Evolutionary conservation across 2,113 vertebrate species (phyloP).

Genomic region (Rallus limicola): DNA sequence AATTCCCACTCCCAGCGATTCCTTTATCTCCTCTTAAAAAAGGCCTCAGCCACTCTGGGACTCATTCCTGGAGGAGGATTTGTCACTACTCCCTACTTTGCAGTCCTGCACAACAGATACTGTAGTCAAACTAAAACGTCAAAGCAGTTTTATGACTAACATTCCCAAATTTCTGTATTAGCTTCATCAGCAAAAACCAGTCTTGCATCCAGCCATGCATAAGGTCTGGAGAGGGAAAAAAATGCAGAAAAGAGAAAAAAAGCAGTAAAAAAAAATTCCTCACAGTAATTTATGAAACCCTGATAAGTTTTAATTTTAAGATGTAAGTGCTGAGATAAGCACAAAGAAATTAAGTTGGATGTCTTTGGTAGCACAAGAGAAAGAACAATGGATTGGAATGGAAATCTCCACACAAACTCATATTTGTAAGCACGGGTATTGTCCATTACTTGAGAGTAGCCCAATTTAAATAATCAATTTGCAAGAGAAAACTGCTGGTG

Average conservation of each 20-base stretch:
- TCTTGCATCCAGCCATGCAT: background rate
- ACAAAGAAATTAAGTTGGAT: constrained; percentile 45
- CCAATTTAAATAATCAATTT: constrained; percentile 72
- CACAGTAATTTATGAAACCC: background rate
- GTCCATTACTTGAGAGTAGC: constrained; percentile 63
- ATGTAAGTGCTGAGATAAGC: constrained; percentile 32
- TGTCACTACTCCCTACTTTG: background rate
- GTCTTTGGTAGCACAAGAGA: background rate
- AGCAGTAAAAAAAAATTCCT: background rate
- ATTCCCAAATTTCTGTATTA: background rate
- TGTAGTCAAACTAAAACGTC: background rate
- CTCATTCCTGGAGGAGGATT: background rate
- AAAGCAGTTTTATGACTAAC: background rate
- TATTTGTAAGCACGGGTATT: constrained; percentile 29
- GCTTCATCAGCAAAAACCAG: background rate
- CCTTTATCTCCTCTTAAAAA: background rate
- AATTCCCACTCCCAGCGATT: background rate
- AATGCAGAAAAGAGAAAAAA: background rate
- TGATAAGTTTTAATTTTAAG: constrained; percentile 43
- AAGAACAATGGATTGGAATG: constrained; percentile 54
- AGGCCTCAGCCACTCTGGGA: background rate
- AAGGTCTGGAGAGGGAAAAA: background rate
- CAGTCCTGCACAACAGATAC: background rate
- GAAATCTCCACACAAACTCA: constrained; percentile 51
- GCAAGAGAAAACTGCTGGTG: constrained; percentile 68